Base-by-base conservation (phyloP, 2,113 vertebrate genomes). In the Herpailurus yagouaroundi region DNA sequence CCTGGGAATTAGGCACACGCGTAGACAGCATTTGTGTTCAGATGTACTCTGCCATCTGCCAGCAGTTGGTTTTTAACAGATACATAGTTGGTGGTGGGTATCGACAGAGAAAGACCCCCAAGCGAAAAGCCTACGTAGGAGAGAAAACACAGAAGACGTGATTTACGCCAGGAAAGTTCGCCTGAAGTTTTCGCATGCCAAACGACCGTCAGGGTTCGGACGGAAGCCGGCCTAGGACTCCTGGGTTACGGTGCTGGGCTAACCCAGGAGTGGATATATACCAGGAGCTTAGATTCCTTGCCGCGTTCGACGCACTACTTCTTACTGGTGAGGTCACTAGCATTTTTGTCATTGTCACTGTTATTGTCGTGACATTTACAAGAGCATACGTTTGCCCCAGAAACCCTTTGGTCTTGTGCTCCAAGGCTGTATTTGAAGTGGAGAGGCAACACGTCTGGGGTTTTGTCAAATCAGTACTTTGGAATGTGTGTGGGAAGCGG, bases 401-500 rank as follows among this genome's bases (percentile, higher is more conserved):
- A 21, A 74, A 18, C 89, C 52, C n/a, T 38, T 82, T 29, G 88
- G 87, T 97, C 71, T 60, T 83, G 55, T 86, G 52, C 73, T 88
- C 64, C 88, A 9, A 91, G 19, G 21, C 48, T 19, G 38, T 14
- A 68, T 77, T 41, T 95, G 91, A 94, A 96, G 91, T 41, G 50
- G 50, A 21, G 52, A 79, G 64, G 89, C 41, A 89, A 83, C 89
- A 31, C 7, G 95, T 55, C 0, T 96, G 41, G 1, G 91, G 92
- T 50, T 36, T 16, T 52, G 69, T 96, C 87, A 77, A 9, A 50
- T 94, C 96, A 95, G 0, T 14, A 0, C 97, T 95, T 97, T 98
- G 55, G 38, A 86, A 79, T 3, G 0, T 89, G 66, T 31, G 36
- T 98, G 87, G 97, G 48, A 27, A 69, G 94, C 27, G 45, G 12